These are phyloP conservation scores for Steinernema hermaphroditum DNA, from an alignment of 2,888 invertebrate genomes.

Conservation along the genomic window DNA sequence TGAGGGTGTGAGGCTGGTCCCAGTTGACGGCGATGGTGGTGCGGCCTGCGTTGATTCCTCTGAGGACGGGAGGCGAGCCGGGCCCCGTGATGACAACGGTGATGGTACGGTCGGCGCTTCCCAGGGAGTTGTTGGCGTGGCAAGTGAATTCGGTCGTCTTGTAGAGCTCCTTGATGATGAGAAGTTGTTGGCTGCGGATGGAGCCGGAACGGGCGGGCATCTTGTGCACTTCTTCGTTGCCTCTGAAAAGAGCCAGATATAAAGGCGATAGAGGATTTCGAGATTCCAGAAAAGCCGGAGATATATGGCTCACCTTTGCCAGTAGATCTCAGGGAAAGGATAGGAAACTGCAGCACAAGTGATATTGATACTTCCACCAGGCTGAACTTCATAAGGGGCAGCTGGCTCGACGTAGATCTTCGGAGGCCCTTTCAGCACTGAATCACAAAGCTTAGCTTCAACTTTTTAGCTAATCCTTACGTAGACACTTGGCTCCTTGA, in stretches of 20 bases:
- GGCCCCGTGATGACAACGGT: conserved; percentile 57
- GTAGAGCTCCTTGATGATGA: conserved; percentile 62
- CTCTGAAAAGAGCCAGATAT: conserved; percentile 37
- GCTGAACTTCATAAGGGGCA: conserved; percentile 60
- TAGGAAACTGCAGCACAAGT: conserved; percentile 63
- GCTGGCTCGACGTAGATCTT: conserved; percentile 63
- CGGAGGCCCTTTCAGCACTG: conserved; percentile 59
- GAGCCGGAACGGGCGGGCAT: conserved; percentile 37
- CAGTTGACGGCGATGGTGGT: conserved; percentile 53
- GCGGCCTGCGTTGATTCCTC: conserved; percentile 53
- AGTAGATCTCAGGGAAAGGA: conserved; percentile 64
- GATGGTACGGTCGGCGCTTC: conserved; percentile 52
- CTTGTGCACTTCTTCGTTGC: conserved; percentile 43
- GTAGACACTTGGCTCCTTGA: conserved; percentile 57
- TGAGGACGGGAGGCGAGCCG: conserved; percentile 58
- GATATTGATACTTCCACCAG: conserved; percentile 64
- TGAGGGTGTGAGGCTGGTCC: conserved; percentile 62
- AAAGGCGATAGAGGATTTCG: too few relatives aligned
- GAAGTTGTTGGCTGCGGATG: conserved; percentile 49
- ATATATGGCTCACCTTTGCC: conserved; percentile 59
- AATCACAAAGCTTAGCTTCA: not conserved
- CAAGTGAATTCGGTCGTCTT: conserved; percentile 62
- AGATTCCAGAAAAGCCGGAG: too few relatives aligned
- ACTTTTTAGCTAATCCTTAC: conserved; percentile 38
- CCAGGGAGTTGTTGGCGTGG: conserved; percentile 58